Base-by-base conservation (phyloP, 53 echinoderm and acorn worm species). In the Paelopatides confundens region DNA sequence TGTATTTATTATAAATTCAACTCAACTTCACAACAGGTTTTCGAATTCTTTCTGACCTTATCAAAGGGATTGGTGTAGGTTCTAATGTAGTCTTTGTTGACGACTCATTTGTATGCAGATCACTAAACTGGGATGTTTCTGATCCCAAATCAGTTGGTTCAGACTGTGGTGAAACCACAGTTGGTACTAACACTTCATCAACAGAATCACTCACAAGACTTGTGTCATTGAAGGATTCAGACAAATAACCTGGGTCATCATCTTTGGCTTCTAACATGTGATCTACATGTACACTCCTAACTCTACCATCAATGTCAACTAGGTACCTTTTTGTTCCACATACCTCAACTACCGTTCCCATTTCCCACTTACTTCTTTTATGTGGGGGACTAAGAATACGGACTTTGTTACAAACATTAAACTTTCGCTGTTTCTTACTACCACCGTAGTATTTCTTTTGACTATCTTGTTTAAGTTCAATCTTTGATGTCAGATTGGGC, bases 231-330 rank as follows among this genome's bases (percentile, higher is more conserved):
- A 14, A 10, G 2, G 70, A 69, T 36, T 28, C 30, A 31, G 7
- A 24, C 11, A 31, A 27, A 69, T 14, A 18, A 4, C 30, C 31
- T 35, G n/a, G n/a, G n/a, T 6, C 4, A 34, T 39, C 21, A 29
- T 48, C 50, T 77, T 77, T 77, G n/a, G 77, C 77, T 30, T 26
- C 30, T 23, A 82, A 15, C 82, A 82, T 62, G n/a, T 82, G 82
- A 82, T 82, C 62, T 30, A 63, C 63, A 82, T 82, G 82, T 23
- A 63, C 63, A 63, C 62, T 62, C 15, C 82, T 52, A 33, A 82
- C 26, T 82, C 63, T 58, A 63, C 40, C 62, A 62, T 29, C 63
- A 35, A 53, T 63, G n/a, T 82, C 62, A 17, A 82, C 63, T 8
- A 82, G n/a, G 31, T 82, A 82, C 8, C 21, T 82, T 36, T 63